Evolutionary conservation across 2,797 vertebrate genomes (phyloP), one percentile per base, ranked within the genome.

Genomic region (Passerculus sandwichensis): DNA sequence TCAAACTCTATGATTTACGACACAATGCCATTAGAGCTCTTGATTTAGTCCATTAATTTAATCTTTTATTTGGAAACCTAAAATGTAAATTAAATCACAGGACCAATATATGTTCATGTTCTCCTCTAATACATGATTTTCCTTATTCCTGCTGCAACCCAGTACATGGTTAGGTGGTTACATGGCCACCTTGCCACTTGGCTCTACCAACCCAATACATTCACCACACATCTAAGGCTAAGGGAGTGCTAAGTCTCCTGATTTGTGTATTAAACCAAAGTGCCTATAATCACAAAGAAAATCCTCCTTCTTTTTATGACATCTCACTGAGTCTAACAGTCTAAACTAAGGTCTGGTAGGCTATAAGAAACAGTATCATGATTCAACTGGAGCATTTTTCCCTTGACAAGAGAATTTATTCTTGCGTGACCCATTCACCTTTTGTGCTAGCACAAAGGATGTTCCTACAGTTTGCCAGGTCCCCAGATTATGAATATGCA

Each of bases 361-460:
- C 34, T 45, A 7, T 3, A 78, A 25, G 60, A 51, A 92, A 79
- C 3, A 61, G 44, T 11, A 32, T 47, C 7, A 29, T 2, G 5
- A 60, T 67, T 66, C 74, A 67, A 70, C 13, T 32, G 19, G 13
- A 50, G 19, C 25, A 61, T 42, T 82, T 19, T 75, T 29, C 15
- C 14, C 15, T 15, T 32, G 25, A 44, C 19, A 76, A 30, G 5
- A 72, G 11, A 69, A 86, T 48, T 85, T 50, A 48, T 60, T 73
- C 29, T 50, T 74, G 26, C 26, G 36, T 26, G 61, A 36, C 40
- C 8, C 19, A 13, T 38, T 42, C 5, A 21, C 84, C 57, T 51
- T 69, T 96, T 92, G 61, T 91, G 94, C 91, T 93, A 76, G 72
- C 30, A 89, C 32, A 62, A 40, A 42, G 23, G 11, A 51, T 30